These are phyloP conservation scores for Tetanocera ferruginea DNA, from an alignment of 2,888 invertebrate species.

Conservation along the genomic window DNA sequence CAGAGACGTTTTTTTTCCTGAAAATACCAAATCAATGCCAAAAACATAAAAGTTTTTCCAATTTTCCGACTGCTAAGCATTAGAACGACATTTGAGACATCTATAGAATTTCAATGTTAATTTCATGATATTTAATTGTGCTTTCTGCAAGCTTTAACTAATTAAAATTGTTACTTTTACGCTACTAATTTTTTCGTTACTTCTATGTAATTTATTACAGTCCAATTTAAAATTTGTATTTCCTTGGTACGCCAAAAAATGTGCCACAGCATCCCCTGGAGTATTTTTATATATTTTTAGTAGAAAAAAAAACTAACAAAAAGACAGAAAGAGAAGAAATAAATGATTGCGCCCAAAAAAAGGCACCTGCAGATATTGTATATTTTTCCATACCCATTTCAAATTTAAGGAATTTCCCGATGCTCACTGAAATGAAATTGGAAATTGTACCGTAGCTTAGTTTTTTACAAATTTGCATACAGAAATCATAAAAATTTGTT, in stretches of 20 bases:
- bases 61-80: not conserved
- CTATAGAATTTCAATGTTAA: not conserved
- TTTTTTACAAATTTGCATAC: slow-evolving; percentile 23
- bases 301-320: not conserved
- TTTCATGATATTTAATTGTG: slow-evolving; percentile 1
- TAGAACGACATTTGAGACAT: not conserved
- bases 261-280: slow-evolving; percentile 6
- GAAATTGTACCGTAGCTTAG: too few relatives aligned
- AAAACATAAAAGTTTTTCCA: not conserved
- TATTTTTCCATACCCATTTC: too few relatives aligned
- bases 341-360: too few relatives aligned
- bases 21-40: too few relatives aligned
- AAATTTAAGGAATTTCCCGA: too few relatives aligned
- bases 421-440: too few relatives aligned
- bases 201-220: slow-evolving; percentile 19
- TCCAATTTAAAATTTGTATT: slow-evolving; percentile 13
- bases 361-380: too few relatives aligned
- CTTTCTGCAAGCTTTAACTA: not conserved
- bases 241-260: slow-evolving; percentile 3
- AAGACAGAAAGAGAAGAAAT: too few relatives aligned
- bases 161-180: slow-evolving; percentile 3
- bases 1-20: too few relatives aligned
- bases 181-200: not conserved
- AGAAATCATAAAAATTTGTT: slow-evolving; percentile 34
- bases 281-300: not conserved